These are phyloP conservation scores for Tapirus indicus DNA, from an alignment of 2,797 vertebrate genomes.

Conservation along the genomic window DNA sequence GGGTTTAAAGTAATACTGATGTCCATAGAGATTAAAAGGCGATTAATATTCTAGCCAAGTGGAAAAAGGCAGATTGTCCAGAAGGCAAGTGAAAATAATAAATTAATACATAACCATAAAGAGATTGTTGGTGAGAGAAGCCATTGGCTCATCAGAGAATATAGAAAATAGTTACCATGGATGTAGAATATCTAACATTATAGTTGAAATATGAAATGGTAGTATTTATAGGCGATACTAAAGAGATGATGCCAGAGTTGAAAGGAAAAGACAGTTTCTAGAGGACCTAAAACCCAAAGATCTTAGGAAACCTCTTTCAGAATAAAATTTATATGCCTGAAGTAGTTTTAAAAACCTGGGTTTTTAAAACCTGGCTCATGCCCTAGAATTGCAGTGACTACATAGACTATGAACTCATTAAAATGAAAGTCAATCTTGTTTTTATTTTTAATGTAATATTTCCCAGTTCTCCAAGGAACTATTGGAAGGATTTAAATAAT, in stretches of 20 bases:
- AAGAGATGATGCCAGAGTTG: not conserved
- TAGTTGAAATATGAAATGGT: conserved; percentile 11
- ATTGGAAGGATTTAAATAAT: not conserved
- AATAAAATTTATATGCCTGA: conserved; percentile 49
- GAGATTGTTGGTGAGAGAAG: not conserved
- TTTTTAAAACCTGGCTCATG: conserved; percentile 36
- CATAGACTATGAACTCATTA: not conserved
- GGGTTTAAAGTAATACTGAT: conserved; percentile 7
- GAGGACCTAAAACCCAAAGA: conserved; percentile 20
- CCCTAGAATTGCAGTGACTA: conserved; percentile 5
- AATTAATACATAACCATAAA: conserved; percentile 10
- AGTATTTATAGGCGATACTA: not conserved
- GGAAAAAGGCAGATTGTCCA: not conserved
- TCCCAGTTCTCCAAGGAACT: conserved; percentile 25
- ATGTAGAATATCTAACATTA: not conserved
- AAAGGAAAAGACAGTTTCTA: conserved; percentile 35
- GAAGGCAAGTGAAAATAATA: conserved; percentile 30
- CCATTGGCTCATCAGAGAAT: conserved; percentile 14
- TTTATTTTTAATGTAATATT: conserved; percentile 64
- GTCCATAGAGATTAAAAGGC: conserved; percentile 9
- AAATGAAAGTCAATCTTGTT: conserved; percentile 52
- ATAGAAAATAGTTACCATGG: not conserved
- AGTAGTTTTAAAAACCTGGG: not conserved
- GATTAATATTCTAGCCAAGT: conserved; percentile 19
- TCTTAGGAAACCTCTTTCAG: conserved; percentile 15